Conservation (phyloP, 2,113 vertebrate species). For the Tretioscincus oriximinensis region DNA sequence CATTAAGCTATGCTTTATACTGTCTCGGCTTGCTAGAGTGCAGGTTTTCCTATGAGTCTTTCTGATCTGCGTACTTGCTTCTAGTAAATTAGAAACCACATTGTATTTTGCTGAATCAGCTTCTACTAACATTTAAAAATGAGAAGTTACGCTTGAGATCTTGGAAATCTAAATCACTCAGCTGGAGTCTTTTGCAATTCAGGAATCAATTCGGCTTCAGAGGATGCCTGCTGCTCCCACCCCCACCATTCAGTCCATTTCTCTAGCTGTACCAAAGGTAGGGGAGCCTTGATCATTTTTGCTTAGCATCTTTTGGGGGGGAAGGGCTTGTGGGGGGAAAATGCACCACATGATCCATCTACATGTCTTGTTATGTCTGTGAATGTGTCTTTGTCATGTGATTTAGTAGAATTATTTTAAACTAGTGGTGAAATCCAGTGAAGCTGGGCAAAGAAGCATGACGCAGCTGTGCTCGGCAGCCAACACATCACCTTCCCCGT, state of each 20-base stretch:
- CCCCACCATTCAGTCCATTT: conserved; percentile 78
- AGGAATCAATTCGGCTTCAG: conserved; percentile 81
- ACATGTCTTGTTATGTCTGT: conserved; percentile 24
- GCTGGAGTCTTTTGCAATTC: conserved; percentile 65
- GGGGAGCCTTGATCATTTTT: conserved; percentile 53
- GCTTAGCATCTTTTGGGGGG: conserved; percentile 15
- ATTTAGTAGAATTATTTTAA: not conserved
- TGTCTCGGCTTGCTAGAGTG: conserved; percentile 52
- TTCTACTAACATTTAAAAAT: conserved; percentile 25
- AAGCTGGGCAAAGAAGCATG: no score
- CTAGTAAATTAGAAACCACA: conserved; percentile 29
- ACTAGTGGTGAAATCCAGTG: no score
- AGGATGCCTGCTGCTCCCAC: conserved; percentile 76
- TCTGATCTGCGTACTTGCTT: conserved; percentile 34
- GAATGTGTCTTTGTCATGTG: not conserved
- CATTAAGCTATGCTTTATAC: conserved; percentile 43
- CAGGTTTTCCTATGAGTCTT: conserved; percentile 67
- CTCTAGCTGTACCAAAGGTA: conserved; percentile 89
- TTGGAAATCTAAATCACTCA: conserved; percentile 60
- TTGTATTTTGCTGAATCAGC: not conserved
- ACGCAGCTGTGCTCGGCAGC: no score
- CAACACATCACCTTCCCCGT: no score
- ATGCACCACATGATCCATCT: conserved; percentile 23
- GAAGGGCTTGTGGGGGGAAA: conserved; percentile 5
- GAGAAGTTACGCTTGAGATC: conserved; percentile 49